phyloP scores from a whole-genome alignment of 1,140 invertebrate species.

The Penaeus japonicus region DNA sequence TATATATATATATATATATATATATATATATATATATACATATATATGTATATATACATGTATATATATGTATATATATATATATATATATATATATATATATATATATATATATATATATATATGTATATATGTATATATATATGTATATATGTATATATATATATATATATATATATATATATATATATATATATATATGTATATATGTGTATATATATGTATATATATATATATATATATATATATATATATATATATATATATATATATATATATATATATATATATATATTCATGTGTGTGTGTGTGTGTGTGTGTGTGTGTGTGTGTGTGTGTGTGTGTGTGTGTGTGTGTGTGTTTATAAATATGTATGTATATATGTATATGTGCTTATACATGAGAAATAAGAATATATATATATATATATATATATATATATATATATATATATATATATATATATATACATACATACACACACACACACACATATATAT shows the following conservation, averaged over 20 bases:
- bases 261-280: not conserved
- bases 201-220: slow-evolving; percentile 13
- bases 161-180: slow-evolving; percentile 8
- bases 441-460: not conserved
- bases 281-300: too few relatives aligned
- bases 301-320: too few relatives aligned
- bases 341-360: too few relatives aligned
- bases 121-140: not conserved
- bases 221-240: not conserved
- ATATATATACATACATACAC: not conserved
- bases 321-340: too few relatives aligned
- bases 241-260: not conserved
- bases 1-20: not conserved
- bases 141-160: slow-evolving; percentile 6
- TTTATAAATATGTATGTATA: not conserved
- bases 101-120: not conserved
- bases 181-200: slow-evolving; percentile 1
- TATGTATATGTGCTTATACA: not conserved
- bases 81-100: slow-evolving; percentile 1
- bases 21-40: not conserved
- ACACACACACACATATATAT: not conserved
- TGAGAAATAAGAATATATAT: not conserved
- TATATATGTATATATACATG: not conserved
- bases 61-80: not conserved
- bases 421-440: not conserved